Evolutionary conservation across 2,888 invertebrate species (phyloP), one percentile per base, ranked within the genome.

Genomic region (Tiphia femorata): DNA sequence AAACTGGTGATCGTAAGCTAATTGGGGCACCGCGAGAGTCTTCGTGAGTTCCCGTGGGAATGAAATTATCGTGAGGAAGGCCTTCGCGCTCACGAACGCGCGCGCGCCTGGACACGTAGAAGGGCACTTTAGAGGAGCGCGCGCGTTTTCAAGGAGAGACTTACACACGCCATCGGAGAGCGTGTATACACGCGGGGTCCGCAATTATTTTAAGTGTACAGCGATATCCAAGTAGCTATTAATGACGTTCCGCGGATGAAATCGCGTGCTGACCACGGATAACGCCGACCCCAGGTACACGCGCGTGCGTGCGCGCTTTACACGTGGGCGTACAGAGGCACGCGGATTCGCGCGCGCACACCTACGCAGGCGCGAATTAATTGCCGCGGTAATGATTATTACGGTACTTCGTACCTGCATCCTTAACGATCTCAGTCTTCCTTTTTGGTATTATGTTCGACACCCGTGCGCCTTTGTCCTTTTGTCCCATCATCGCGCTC

Each of bases 151-250:
- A 25, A 25, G 8, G 8, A n/a, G n/a, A n/a, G n/a, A n/a, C n/a
- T n/a, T n/a, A n/a, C n/a, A 23, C 10, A 14, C 25, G n/a, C 42
- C 25, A 21, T 16, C 49, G 37, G n/a, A 38, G 53, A 40, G 23
- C 25, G 23, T 46, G 20, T 49, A 43, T 23, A 50, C 42, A 41
- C 37, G 51, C 16, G 52, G 48, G 17, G 56, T 29, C 61, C 55
- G 64, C 64, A 71, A 70, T 70, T 70, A 70, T 62, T 70, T 70
- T 70, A 70, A 70, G 67, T 70, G 71, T 67, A 61, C 52, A 49
- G 64, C 60, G 61, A 70, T 70, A 70, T 64, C 62, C 62, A 61
- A 67, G 64, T 64, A 62, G 67, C 71, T 70, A 70, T 70, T 70
- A 70, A 70, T 70, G 71, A 70, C 67, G 64, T 70, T 67, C 64